Base-by-base conservation (phyloP, 2,797 vertebrate species). In the Uromys caudimaculatus region DNA sequence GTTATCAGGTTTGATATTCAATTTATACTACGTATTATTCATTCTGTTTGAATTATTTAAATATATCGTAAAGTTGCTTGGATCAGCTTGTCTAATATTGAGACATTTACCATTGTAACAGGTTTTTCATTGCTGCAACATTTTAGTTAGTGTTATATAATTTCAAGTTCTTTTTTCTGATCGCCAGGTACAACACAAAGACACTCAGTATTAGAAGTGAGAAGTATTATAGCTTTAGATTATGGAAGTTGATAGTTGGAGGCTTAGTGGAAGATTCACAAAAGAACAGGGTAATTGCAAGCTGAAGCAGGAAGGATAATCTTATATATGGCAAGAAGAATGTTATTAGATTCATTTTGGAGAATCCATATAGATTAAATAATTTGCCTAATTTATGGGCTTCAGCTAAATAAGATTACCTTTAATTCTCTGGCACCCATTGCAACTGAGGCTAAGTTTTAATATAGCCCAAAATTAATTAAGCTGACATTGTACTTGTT, bases 121-220 rank as follows among this genome's bases (percentile, higher is more conserved):
- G 56, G 60, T 89, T 92, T 90, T 58, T 16, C 35, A 90, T 90
- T 79, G 29, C 50, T 90, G 24, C 9, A 12, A 85, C 2, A 21
- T 67, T 69, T 84, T 67, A n/a, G 13, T 83, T 67, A 81, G 19
- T 86, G 50, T 58, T 93, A 94, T 77, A 71, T 58, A 78, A 82
- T 77, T 50, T 82, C 76, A 92, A 35, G 10, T 27, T 47, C 1
- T 0, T 81, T 56, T 29, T 58, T 89, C 75, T 94, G n/a, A 47
- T 90, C 23, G 27, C n/a, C 82, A 35, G 35, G 58, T 6, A 29
- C 38, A 90, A 71, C 27, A 87, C 23, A 94, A 78, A 64, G 50
- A 35, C 3, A 94, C 41, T 91, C 6, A 52, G 23, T 71, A 76
- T n/a, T 71, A 8, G 89, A 86, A 71, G 21, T 52, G n/a, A 77